These are phyloP conservation scores for Pocillopora grandis DNA, from an alignment of 92 coral and sea anemone species.

Conservation along the genomic window DNA sequence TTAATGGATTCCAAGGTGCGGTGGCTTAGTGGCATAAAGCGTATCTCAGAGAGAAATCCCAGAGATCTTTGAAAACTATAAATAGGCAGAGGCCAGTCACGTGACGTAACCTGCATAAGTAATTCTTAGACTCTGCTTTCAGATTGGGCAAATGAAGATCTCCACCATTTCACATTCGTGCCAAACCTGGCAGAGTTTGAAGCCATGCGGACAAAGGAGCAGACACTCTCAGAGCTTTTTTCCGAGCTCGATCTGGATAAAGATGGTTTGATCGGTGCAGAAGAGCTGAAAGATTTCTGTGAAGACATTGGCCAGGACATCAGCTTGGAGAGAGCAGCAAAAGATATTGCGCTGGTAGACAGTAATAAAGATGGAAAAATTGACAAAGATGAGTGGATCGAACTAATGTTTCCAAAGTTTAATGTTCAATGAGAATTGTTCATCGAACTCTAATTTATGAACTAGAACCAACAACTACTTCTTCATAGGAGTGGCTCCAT, in stretches of 20 bases:
- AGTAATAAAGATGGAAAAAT: constrained; percentile 91
- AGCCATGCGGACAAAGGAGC: constrained; percentile 97
- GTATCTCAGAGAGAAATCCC: neutral
- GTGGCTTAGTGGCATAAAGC: neutral
- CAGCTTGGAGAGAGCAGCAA: constrained; percentile 83
- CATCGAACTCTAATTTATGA: neutral
- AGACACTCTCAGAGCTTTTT: constrained; percentile 92
- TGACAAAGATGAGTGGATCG: constrained; percentile 96
- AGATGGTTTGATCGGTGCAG: constrained; percentile 92
- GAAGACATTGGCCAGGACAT: constrained; percentile 96
- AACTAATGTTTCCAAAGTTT: constrained; percentile 98
- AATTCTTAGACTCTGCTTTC: neutral
- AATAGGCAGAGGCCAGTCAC: too few species aligned
- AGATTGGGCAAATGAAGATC: constrained; percentile 59
- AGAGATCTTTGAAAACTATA: too few species aligned
- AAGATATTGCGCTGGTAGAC: constrained; percentile 87
- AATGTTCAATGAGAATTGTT: constrained; percentile 68
- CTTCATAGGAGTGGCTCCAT: neutral
- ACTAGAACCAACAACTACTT: neutral
- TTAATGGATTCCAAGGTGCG: neutral
- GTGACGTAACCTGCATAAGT: too few species aligned
- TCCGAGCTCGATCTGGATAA: constrained; percentile 89
- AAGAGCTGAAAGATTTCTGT: constrained; percentile 89
- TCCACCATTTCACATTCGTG: constrained; percentile 88
- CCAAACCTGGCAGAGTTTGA: constrained; percentile 99